A percentile compares a stretch with the other conserved stretches of the same genome.
These are phyloP conservation scores for Chelmon rostratus DNA, from an alignment of 2,797 vertebrate genomes.

Conservation along the genomic window DNA sequence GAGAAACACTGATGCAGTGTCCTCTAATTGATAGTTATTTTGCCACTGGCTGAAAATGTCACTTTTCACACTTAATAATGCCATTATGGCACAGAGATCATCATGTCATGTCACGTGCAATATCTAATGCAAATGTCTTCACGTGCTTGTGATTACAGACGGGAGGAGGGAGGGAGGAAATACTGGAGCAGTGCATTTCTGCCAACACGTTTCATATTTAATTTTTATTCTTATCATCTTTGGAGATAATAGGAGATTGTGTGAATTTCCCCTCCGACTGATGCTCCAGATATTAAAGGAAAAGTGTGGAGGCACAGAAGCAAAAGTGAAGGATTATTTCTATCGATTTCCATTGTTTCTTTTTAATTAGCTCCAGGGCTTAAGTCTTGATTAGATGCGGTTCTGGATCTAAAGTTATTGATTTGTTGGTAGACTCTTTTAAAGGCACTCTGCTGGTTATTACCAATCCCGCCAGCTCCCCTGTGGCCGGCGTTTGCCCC, in stretches of 20 bases:
- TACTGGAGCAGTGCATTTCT: not conserved
- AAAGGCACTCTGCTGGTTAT: slow-evolving; percentile 75
- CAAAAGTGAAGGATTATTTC: slow-evolving; percentile 62
- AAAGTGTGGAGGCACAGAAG: slow-evolving; percentile 48
- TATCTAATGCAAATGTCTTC: slow-evolving; percentile 3
- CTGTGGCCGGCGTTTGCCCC: slow-evolving; percentile 63
- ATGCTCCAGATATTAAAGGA: slow-evolving; percentile 42
- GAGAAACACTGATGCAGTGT: not conserved
- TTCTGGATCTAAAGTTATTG: slow-evolving; percentile 74
- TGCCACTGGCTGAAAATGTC: slow-evolving; percentile 57
- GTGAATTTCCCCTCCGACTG: slow-evolving; percentile 39
- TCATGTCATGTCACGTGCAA: not conserved
- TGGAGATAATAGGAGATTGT: not conserved
- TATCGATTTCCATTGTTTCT: slow-evolving; percentile 76
- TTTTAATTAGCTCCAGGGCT: slow-evolving; percentile 72
- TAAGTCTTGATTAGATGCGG: slow-evolving; percentile 70
- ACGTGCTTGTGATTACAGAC: not conserved
- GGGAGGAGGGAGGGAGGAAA: not conserved
- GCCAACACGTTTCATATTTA: not conserved
- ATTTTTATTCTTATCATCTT: not conserved
- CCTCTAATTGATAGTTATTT: slow-evolving; percentile 24
- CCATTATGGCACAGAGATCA: slow-evolving; percentile 3
- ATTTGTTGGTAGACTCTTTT: slow-evolving; percentile 71
- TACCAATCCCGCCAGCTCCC: slow-evolving; percentile 51
- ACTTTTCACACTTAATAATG: slow-evolving; percentile 54